Evolutionary conservation across 1,140 invertebrate genomes (phyloP), one percentile per base, ranked within the genome.

Genomic region (Pachypsylla venusta): DNA sequence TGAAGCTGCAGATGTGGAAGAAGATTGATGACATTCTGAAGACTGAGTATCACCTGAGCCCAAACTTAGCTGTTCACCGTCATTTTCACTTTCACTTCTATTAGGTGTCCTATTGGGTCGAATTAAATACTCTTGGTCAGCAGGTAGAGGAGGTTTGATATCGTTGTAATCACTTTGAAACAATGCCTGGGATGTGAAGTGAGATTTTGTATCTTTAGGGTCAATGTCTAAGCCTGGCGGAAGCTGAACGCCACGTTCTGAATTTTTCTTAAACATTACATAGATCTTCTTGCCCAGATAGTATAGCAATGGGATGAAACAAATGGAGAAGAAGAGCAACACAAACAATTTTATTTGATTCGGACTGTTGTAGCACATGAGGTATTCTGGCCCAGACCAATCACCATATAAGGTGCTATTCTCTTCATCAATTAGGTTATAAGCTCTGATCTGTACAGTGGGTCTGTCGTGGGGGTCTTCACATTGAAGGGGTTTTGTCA

Each of bases 71-170:
- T 48, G 42, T 19, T 48, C 42, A 48, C 42, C 22, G 5, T 48
- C 42, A 48, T 48, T 48, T 19, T 48, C 42, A 48, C 42, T 48
- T 19, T 48, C 42, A 48, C 42, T 48, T 48, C 42, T 48, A 22
- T 48, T 48, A 22, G 42, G 42, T 48, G 42, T 48, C 4, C 42
- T 5, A 3, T n/a, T 48, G 22, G 42, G 42, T 19, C 42, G 4
- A n/a, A 48, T 48, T n/a, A 48, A 22, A 48, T 48, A 48, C n/a
- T 48, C 42, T 48, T 48, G n/a, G 22, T 48, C 42, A 19, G 42
- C 42, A 5, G 42, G 42, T 48, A 48, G 42, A 5, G 42, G 42
- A 4, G 42, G 42, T 48, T 48, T 48, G 22, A 48, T 48, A 19
- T 48, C 42, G 22, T 48, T 48, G n/a, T 48, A 48, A 22, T 48